These are phyloP conservation scores for Mercenaria mercenaria DNA, from an alignment of 1,140 invertebrate genomes.

Conservation along the genomic window DNA sequence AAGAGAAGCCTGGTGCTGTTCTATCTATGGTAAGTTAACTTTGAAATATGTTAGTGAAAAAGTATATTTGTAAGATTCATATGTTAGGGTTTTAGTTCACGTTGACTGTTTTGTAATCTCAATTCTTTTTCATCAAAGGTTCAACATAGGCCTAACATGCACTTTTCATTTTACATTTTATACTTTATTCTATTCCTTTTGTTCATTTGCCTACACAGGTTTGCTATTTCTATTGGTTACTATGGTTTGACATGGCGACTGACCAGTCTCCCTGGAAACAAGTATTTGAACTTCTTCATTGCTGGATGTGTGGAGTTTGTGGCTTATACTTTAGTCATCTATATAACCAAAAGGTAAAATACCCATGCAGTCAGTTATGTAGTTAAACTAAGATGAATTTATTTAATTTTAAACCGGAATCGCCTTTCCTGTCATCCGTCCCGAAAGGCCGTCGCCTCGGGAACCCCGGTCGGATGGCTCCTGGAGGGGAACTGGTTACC, in stretches of 20 bases:
- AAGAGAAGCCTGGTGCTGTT: conserved; percentile 91
- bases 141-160: no score
- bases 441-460: no score
- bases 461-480: no score
- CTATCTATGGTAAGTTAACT: conserved; percentile 88
- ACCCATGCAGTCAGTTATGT: no score
- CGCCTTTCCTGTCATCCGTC: no score
- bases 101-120: neutral
- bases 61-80: neutral
- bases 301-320: conserved; percentile 92
- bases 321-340: conserved; percentile 90
- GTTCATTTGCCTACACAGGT: no score
- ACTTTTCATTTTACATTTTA: no score
- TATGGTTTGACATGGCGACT: conserved; percentile 89
- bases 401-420: no score
- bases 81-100: neutral
- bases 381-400: no score
- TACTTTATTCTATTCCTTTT: no score
- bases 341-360: conserved; percentile 88
- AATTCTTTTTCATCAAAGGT: no score
- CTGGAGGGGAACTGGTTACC: no score
- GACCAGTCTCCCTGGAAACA: conserved; percentile 79
- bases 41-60: neutral
- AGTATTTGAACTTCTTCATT: conserved; percentile 84
- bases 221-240: conserved; percentile 89